Percentiles rank a stretch among this genome's conserved stretches.
These are phyloP conservation scores for Luperina nickerlii DNA, from an alignment of 2,888 invertebrate genomes.

Conservation along the genomic window DNA sequence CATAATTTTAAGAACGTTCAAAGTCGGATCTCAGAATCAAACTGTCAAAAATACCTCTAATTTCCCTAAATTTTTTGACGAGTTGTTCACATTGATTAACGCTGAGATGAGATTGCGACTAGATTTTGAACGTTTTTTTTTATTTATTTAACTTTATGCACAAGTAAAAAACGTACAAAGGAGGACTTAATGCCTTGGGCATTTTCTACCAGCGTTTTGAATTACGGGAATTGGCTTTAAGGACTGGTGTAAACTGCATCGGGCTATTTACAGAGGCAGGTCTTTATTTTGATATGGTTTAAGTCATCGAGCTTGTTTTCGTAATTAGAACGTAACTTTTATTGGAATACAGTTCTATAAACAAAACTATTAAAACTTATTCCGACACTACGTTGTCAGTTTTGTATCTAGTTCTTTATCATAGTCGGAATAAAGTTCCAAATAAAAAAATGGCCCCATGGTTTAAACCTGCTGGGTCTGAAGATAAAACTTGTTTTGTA, in stretches of 20 bases:
- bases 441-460: not conserved
- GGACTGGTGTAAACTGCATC: conserved; percentile 11
- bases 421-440: too few species aligned
- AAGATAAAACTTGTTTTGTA: not conserved
- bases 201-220: too few species aligned
- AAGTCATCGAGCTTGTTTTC: not conserved
- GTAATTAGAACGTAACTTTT: not conserved
- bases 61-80: not conserved
- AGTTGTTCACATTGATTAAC: not conserved
- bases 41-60: not conserved
- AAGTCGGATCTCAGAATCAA: not conserved
- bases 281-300: not conserved
- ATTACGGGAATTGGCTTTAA: not conserved
- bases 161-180: too few species aligned
- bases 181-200: too few species aligned
- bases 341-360: not conserved
- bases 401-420: not conserved
- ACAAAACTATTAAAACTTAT: not conserved
- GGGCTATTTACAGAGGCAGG: too few species aligned
- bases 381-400: not conserved
- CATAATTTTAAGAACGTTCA: not conserved
- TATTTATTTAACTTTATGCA: too few species aligned
- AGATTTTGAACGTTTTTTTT: not conserved
- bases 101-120: not conserved
- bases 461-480: not conserved